These are phyloP conservation scores for Hyperoplus immaculatus DNA, from an alignment of 2,797 vertebrate genomes.

Conservation along the genomic window DNA sequence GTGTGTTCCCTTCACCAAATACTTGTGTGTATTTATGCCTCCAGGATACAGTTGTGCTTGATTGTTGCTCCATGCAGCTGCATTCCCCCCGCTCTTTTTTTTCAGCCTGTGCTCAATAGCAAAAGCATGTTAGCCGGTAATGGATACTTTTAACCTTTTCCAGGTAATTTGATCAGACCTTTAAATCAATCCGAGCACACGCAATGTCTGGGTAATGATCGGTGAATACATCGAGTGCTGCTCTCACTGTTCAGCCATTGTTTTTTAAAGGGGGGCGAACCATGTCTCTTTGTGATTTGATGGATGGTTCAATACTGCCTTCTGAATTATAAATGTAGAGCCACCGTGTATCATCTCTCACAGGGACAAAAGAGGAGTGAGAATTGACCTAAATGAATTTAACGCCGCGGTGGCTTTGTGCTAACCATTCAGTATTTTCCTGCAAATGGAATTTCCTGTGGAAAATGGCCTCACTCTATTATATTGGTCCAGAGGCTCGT, in stretches of 20 bases:
- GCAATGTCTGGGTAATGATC: constrained; percentile 75
- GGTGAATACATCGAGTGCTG: constrained; percentile 54
- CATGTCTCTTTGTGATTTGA: constrained; percentile 66
- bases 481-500: constrained; percentile 27
- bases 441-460: constrained; percentile 58
- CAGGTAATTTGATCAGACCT: constrained; percentile 82
- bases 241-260: constrained; percentile 56
- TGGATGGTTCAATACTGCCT: constrained; percentile 64
- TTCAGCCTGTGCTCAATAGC: constrained; percentile 71
- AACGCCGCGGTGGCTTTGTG: constrained; percentile 37
- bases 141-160: constrained; percentile 85
- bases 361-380: constrained; percentile 46
- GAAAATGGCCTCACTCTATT: constrained; percentile 33
- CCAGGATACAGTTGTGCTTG: constrained; percentile 66
- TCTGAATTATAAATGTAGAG: constrained; percentile 71
- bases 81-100: constrained; percentile 49
- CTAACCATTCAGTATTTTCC: constrained; percentile 28
- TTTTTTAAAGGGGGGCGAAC: constrained; percentile 57
- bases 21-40: constrained; percentile 67
- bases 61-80: constrained; percentile 63
- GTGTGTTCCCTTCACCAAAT: constrained; percentile 52
- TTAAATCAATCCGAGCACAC: constrained; percentile 81
- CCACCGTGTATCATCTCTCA: constrained; percentile 50
- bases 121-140: constrained; percentile 79
- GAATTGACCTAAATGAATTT: constrained; percentile 59